These are phyloP conservation scores for Lepidurus packardi DNA, from an alignment of 1,140 invertebrate species.

Conservation along the genomic window DNA sequence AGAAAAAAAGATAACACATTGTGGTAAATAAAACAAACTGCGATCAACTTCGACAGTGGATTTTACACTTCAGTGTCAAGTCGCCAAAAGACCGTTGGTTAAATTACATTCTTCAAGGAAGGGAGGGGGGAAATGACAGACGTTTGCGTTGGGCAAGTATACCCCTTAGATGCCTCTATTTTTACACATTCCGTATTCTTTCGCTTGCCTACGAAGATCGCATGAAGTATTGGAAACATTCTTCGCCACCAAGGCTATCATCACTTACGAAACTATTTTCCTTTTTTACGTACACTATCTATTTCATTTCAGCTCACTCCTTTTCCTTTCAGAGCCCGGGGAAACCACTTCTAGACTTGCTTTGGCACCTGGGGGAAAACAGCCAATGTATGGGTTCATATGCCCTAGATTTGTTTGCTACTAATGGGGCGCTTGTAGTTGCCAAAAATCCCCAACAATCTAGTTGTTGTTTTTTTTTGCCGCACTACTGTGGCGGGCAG, in stretches of 20 bases:
- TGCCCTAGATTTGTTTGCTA: conserved; percentile 1
- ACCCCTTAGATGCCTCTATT: neutral
- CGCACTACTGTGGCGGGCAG: neutral
- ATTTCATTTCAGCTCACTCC: neutral
- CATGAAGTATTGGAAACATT: neutral
- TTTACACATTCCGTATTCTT: neutral
- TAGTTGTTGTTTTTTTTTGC: neutral
- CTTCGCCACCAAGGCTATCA: neutral
- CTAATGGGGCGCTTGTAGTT: neutral
- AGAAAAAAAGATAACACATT: neutral
- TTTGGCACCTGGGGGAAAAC: neutral
- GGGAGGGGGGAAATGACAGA: neutral
- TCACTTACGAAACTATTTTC: neutral
- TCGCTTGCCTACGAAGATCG: neutral
- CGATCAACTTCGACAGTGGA: neutral
- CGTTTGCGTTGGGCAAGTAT: neutral
- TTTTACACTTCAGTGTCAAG: neutral
- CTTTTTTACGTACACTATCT: neutral
- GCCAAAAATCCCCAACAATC: no score
- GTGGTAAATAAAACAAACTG: neutral
- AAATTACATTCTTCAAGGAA: neutral
- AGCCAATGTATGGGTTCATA: neutral
- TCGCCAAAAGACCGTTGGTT: no score
- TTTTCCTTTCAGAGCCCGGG: neutral
- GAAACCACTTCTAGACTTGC: neutral